Evolutionary conservation across 2,888 invertebrate genomes (phyloP).

Genomic region (Gortyna flavago): DNA sequence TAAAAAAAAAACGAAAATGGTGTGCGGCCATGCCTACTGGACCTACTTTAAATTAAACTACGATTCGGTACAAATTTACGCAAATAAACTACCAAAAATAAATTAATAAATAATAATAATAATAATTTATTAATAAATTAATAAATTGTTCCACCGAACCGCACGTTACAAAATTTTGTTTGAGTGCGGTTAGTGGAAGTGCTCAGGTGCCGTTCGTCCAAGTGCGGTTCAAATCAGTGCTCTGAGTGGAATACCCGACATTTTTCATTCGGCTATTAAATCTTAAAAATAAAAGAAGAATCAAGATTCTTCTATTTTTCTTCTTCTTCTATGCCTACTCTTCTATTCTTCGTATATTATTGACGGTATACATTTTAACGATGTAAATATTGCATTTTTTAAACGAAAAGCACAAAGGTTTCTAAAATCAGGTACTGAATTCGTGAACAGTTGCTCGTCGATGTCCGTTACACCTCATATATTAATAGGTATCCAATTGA

Average conservation of each 20-base stretch:
- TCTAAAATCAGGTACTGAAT: background rate
- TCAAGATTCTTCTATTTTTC: no score
- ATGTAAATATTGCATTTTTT: background rate
- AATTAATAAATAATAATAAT: no score
- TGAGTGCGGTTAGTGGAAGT: no score
- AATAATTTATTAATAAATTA: no score
- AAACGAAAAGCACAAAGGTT: background rate
- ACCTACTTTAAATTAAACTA: no score
- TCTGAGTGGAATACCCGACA: no score
- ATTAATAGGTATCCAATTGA: background rate
- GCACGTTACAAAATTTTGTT: no score
- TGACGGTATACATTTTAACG: background rate
- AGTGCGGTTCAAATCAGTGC: no score
- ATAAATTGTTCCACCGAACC: no score
- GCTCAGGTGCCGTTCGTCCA: no score
- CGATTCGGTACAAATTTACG: background rate
- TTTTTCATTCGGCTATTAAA: background rate
- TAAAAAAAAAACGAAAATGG: background rate
- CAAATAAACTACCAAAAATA: background rate
- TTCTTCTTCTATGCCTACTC: no score
- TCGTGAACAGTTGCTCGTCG: background rate
- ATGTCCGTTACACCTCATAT: background rate
- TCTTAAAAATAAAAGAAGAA: no score
- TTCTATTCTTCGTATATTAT: background rate
- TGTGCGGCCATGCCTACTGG: background rate